These are phyloP conservation scores for Frieseomelitta varia DNA, from an alignment of 1,140 invertebrate genomes.

Conservation along the genomic window DNA sequence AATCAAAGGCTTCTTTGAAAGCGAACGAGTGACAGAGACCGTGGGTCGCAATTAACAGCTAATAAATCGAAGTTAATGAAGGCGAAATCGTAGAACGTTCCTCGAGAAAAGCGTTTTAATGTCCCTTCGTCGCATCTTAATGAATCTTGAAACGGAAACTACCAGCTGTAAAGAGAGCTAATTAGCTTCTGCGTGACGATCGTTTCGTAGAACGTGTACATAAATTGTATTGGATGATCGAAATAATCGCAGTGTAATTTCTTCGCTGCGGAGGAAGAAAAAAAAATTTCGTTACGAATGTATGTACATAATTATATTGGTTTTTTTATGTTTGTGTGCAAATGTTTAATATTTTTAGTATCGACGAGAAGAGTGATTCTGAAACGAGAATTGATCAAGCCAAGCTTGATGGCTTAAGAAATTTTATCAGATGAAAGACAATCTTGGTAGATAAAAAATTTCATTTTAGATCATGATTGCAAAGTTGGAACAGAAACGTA, in stretches of 20 bases:
- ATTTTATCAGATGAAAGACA: no score
- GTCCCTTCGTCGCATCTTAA: neutral
- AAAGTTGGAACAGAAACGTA: no score
- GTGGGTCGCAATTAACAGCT: slow-evolving; percentile 30
- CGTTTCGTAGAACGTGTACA: neutral
- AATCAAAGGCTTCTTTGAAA: neutral
- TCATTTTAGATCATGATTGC: no score
- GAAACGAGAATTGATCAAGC: no score
- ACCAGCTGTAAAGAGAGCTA: neutral
- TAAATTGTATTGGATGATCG: neutral
- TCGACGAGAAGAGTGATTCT: no score
- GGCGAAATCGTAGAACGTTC: neutral
- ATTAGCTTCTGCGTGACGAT: slow-evolving; percentile 8
- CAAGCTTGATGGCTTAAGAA: no score
- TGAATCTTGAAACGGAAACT: slow-evolving; percentile 12
- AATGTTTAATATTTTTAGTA: no score
- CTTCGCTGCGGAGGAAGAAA: no score
- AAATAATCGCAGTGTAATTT: neutral
- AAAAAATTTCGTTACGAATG: no score
- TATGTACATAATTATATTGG: no score
- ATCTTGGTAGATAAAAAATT: no score
- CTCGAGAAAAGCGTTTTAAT: neutral
- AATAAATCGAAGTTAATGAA: slow-evolving; percentile 40
- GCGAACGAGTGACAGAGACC: neutral
- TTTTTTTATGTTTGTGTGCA: no score